A percentile compares a stretch with the other conserved stretches of the same genome.
These are phyloP conservation scores for Percopsis transmontana DNA, from an alignment of 2,113 vertebrate species.

Conservation along the genomic window DNA sequence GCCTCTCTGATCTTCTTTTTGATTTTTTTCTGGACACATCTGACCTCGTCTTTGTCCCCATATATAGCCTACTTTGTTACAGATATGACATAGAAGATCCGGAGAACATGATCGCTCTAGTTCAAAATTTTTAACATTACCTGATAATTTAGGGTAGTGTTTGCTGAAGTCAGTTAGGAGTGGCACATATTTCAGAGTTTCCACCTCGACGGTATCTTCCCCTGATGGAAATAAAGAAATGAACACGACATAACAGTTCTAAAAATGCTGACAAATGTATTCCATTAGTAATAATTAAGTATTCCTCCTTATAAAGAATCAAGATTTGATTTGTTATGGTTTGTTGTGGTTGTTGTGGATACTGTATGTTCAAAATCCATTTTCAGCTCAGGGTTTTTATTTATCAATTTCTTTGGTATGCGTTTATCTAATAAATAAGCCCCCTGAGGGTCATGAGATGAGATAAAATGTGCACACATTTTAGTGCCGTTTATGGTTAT, in stretches of 20 bases:
- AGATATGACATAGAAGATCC: too few species aligned
- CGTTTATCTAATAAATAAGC: background rate
- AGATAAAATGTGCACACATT: background rate
- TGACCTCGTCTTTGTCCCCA: too few species aligned
- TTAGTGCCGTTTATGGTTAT: too few species aligned
- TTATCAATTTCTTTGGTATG: background rate
- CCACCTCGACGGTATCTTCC: conserved; percentile 33
- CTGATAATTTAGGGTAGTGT: conserved; percentile 68
- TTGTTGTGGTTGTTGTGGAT: too few species aligned
- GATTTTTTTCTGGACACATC: too few species aligned
- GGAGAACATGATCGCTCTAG: too few species aligned
- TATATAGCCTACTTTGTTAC: too few species aligned
- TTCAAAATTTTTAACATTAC: too few species aligned
- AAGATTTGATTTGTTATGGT: too few species aligned
- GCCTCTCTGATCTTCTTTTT: too few species aligned
- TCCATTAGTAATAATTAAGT: too few species aligned
- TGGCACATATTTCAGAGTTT: conserved; percentile 62
- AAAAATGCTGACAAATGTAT: background rate
- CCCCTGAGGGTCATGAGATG: background rate
- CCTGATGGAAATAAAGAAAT: conserved; percentile 40
- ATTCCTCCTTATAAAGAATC: background rate
- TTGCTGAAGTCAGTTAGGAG: conserved; percentile 61
- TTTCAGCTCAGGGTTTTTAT: background rate
- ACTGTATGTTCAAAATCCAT: background rate
- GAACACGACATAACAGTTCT: background rate